Base-by-base conservation (phyloP, 2,797 vertebrate species). In the Chrosomus eos region DNA sequence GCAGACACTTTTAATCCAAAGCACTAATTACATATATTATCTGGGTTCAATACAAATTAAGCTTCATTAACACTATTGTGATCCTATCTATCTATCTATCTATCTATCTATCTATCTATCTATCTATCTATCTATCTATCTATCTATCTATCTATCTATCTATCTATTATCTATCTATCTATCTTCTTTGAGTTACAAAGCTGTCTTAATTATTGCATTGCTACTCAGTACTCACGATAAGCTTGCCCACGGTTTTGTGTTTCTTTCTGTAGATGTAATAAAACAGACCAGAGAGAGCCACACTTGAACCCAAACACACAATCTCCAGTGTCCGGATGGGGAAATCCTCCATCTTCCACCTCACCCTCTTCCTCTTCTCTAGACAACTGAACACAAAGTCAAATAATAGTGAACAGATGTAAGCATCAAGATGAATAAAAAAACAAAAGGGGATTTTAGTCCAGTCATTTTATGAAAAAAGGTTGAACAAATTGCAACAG, bases 261-360 rank as follows among this genome's bases (percentile, higher is more conserved):
- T 94, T 96, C 91, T 90, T 96, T 84, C 89, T 93, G 89, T 97
- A 96, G 72, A 96, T 75, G 90, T 96, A 97, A 88, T 94, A 97
- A 87, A 95, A 97, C 67, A 97, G 84, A 16, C 96, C 93, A 6
- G 96, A 96, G 74, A 97, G 83, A 51, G 95, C 94, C 0, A 97
- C 73, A 90, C 96, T 97, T 87, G 95, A 93, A 21, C 96, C 96
- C 38, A 97, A 89, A 89, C 95, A 95, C 31, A 96, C 88, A 8
- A 94, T 91, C 86, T 97, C 96, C 67, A 92, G 79, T 0, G 93
- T 74, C 0, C 86, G 92, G 51, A 97, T 67, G 7, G 92, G 86
- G 51, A 92, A 93, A 3, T 89, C 84, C 13, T 97, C 95, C 97
- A 97, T 97, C 64, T 80, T 87, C 60, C 71, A 58, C 77, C 60